These are phyloP conservation scores for Onychorhynchus coronatus DNA, from an alignment of 2,113 vertebrate genomes.

Conservation along the genomic window DNA sequence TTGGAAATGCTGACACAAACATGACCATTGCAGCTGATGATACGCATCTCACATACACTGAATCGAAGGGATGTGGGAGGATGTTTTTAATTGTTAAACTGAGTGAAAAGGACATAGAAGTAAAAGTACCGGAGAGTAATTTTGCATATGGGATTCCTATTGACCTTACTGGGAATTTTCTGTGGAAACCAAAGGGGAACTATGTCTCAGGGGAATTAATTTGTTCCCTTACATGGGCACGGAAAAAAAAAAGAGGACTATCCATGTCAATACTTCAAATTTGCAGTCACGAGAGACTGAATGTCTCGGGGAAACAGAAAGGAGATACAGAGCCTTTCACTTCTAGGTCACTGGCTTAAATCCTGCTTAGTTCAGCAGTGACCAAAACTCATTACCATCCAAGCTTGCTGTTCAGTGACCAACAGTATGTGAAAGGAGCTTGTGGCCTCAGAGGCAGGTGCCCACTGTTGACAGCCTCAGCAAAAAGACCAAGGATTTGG, in stretches of 20 bases:
- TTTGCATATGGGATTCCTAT: not conserved
- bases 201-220: not conserved
- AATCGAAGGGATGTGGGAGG: slow-evolving; percentile 18
- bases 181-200: not conserved
- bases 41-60: slow-evolving; percentile 10
- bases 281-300: slow-evolving; percentile 37
- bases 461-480: slow-evolving; percentile 4
- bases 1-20: slow-evolving; percentile 65
- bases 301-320: slow-evolving; percentile 38
- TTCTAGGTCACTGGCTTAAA: slow-evolving; percentile 67
- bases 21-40: slow-evolving; percentile 49
- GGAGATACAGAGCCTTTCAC: slow-evolving; percentile 39
- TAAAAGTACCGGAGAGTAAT: slow-evolving; percentile 1
- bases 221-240: not conserved
- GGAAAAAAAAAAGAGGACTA: slow-evolving; percentile 7
- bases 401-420: slow-evolving; percentile 42
- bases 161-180: slow-evolving; percentile 28
- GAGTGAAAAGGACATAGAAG: slow-evolving; percentile 29
- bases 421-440: slow-evolving; percentile 61
- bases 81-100: slow-evolving; percentile 48
- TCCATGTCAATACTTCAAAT: slow-evolving; percentile 51
- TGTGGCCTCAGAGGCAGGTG: slow-evolving; percentile 52
- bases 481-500: not conserved
- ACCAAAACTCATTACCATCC: slow-evolving; percentile 65
- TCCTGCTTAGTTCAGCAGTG: slow-evolving; percentile 66